Conservation (phyloP, 2,888 invertebrate species). For the Netelia melanura region DNA sequence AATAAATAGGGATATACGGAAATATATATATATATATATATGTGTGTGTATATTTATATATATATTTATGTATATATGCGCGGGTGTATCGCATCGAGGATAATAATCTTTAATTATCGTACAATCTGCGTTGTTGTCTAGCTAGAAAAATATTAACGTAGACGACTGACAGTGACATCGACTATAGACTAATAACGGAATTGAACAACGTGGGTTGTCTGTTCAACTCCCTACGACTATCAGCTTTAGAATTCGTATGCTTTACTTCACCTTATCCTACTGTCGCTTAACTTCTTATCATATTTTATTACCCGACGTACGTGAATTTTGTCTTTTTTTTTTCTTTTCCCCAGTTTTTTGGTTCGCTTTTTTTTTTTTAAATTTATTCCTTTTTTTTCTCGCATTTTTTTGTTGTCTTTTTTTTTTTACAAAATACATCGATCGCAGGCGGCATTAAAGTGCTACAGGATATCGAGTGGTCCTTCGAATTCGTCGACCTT, state of each 20-base stretch:
- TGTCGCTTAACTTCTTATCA: slow-evolving; percentile 54
- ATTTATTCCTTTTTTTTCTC: not conserved
- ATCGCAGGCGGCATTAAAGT: slow-evolving; percentile 56
- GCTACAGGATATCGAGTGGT: slow-evolving; percentile 54
- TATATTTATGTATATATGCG: slow-evolving; percentile 32
- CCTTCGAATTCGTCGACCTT: slow-evolving; percentile 55
- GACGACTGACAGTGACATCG: slow-evolving; percentile 80
- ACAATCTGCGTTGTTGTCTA: slow-evolving; percentile 65
- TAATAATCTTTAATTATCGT: slow-evolving; percentile 60
- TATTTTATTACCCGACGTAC: slow-evolving; percentile 46
- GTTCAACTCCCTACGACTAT: slow-evolving; percentile 82
- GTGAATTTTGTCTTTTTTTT: slow-evolving; percentile 40
- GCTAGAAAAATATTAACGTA: slow-evolving; percentile 73
- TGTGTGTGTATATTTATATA: slow-evolving; percentile 26
- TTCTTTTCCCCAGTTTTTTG: slow-evolving; percentile 17
- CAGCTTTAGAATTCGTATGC: slow-evolving; percentile 84
- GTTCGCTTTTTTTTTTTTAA: slow-evolving; percentile 17
- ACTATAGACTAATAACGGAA: slow-evolving; percentile 78
- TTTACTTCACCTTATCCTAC: slow-evolving; percentile 82
- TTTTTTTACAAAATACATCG: slow-evolving; percentile 64
- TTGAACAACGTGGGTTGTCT: slow-evolving; percentile 79
- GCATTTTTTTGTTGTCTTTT: slow-evolving; percentile 23
- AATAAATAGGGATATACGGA: not conserved
- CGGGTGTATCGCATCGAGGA: not conserved
- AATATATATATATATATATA: slow-evolving; percentile 38